Evolutionary conservation across 2,888 invertebrate species (phyloP), one percentile per base, ranked within the genome.

Genomic region (Hofmannophila pseudospretella): DNA sequence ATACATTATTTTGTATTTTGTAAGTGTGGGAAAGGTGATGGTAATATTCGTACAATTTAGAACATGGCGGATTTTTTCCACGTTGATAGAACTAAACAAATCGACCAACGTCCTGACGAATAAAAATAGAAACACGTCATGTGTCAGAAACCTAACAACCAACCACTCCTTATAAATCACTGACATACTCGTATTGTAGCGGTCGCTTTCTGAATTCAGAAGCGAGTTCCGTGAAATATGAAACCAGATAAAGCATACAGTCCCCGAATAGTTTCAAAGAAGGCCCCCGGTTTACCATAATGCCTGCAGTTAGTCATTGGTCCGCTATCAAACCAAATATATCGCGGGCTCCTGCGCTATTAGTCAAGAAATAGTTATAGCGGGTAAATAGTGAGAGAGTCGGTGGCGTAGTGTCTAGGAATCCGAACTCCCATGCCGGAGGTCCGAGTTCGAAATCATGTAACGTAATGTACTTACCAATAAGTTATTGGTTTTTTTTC

Each of bases 271-370:
- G 75, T 79, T 79, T 58, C 53, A 58, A 81, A 78, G 76, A 76
- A 79, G 58, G 66, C 47, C 27, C 43, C 1, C 39, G 61, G 69
- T 72, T 77, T 75, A 73, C 54, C 67, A 64, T 81, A 80, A 81
- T 72, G 74, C 54, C 66, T 59, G 60, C 64, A 65, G 64, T 81
- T 67, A 67, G 61, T 81, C 81, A 79, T 77, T 67, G 66, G 67
- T 52, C 56, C 65, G 63, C 67, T 80, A 80, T 79, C 80, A 72
- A 51, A 58, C 51, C 51, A 59, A 68, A 79, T 76, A 69, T 73
- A 77, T 72, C 62, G 56, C 50, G 61, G 62, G 51, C 51, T 66
- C 53, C 3, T 50, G 41, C 36, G 47, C 56, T 55, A 72, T 74
- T 70, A 64, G 67, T 77, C 68, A 71, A 42, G 30, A 42, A 49